phyloP scores from a whole-genome alignment of 2,113 vertebrate species.

The Atlantisia rogersi region DNA sequence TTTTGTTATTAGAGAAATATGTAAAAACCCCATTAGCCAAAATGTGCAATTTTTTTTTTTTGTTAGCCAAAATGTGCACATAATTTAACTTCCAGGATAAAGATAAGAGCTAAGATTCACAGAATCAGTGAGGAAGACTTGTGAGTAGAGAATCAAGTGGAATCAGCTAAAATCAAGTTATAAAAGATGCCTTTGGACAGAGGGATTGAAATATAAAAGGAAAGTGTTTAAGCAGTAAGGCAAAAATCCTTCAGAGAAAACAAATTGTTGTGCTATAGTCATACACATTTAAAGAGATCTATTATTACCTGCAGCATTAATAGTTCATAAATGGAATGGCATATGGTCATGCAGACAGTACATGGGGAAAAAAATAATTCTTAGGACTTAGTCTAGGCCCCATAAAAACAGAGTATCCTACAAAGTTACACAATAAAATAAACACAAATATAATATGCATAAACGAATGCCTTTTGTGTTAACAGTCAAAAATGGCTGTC shows the following conservation, averaged over 20 bases:
- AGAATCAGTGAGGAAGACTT: background rate
- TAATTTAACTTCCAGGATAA: background rate
- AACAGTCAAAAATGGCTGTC: background rate
- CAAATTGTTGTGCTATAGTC: background rate
- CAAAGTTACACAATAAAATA: background rate
- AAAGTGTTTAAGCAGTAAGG: background rate
- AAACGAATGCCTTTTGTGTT: rapidly evolving
- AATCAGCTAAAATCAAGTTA: background rate
- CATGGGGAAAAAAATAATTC: background rate
- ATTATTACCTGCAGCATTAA: background rate
- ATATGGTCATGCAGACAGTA: background rate
- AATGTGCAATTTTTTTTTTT: background rate
- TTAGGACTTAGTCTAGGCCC: no score
- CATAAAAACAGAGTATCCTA: background rate
- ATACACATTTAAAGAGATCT: background rate
- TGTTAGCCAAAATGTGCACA: background rate
- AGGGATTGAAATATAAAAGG: background rate
- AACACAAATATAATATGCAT: background rate
- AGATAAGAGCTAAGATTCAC: background rate
- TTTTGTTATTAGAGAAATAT: background rate
- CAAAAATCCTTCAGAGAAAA: background rate
- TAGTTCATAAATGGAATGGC: background rate
- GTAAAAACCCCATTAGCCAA: background rate
- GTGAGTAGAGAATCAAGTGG: background rate
- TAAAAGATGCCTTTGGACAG: background rate